A percentile compares a stretch with the other conserved stretches of the same genome.
Conservation (phyloP, 2,888 invertebrate genomes). For the Tromatobia lineatoria region DNA sequence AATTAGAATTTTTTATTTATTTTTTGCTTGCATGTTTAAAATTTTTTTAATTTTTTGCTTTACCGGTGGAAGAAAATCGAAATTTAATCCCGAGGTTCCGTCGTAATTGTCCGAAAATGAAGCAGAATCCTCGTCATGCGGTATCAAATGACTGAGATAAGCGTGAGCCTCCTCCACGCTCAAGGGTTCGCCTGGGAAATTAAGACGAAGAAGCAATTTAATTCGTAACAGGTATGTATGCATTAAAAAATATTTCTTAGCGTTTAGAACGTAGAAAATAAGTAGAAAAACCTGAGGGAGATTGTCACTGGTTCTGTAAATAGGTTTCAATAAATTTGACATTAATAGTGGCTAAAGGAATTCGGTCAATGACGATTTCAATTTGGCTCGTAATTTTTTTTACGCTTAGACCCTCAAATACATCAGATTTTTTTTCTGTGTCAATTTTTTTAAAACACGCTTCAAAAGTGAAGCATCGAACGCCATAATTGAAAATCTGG, state of each 20-base stretch:
- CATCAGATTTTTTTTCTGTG: too few relatives aligned
- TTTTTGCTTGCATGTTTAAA: constrained; percentile 42
- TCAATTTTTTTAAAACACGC: too few relatives aligned
- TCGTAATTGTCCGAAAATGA: constrained; percentile 53
- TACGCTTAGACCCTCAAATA: too few relatives aligned
- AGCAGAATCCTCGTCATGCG: constrained; percentile 60
- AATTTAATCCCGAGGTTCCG: constrained; percentile 53
- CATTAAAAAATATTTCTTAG: background rate
- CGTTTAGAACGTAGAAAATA: background rate
- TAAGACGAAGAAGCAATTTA: background rate
- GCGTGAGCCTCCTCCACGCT: constrained; percentile 72
- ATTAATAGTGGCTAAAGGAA: too few relatives aligned
- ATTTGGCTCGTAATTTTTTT: too few relatives aligned
- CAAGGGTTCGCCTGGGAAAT: constrained; percentile 74
- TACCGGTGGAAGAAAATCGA: constrained; percentile 76
- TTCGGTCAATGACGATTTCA: too few relatives aligned
- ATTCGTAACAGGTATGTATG: constrained; percentile 19
- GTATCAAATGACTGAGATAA: constrained; percentile 73
- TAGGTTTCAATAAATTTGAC: too few relatives aligned
- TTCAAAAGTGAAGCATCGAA: too few relatives aligned
- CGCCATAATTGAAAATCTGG: too few relatives aligned
- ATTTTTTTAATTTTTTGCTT: constrained; percentile 59
- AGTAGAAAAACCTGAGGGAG: background rate
- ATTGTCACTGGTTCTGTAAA: too few relatives aligned
- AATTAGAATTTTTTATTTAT: background rate